Conservation (phyloP, 2,888 invertebrate genomes). For the Seira musarum region DNA sequence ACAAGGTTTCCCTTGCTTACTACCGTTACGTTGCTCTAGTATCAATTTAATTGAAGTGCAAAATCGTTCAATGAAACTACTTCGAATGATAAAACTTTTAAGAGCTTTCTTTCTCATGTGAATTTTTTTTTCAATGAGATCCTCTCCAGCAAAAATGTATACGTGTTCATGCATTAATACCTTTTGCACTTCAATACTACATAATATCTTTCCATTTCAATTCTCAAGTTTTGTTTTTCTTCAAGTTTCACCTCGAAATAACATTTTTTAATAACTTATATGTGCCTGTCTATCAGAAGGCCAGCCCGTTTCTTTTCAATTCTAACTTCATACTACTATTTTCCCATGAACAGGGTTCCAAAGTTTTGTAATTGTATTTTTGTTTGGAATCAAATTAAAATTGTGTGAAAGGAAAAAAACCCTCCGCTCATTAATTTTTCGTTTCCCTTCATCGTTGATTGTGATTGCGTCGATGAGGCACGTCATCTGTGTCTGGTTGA, state of each 20-base stretch:
- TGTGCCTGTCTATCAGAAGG: not conserved
- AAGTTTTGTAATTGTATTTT: not conserved
- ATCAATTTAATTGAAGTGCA: conserved; percentile 2
- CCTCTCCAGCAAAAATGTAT: not conserved
- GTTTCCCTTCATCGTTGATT: too few relatives aligned
- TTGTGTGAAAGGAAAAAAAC: too few relatives aligned
- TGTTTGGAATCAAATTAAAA: too few relatives aligned
- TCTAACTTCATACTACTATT: not conserved
- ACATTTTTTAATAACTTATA: too few relatives aligned
- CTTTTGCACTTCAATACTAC: not conserved
- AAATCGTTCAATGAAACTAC: conserved; percentile 13
- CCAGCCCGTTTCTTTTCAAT: not conserved
- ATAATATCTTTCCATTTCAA: not conserved
- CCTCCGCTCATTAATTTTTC: too few relatives aligned
- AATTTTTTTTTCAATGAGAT: not conserved
- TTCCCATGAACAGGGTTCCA: not conserved
- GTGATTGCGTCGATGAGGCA: too few relatives aligned
- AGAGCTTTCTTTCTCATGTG: not conserved
- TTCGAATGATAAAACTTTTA: conserved; percentile 7
- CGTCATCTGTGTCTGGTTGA: too few relatives aligned
- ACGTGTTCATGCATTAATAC: conserved; percentile 4
- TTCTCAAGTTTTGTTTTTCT: not conserved
- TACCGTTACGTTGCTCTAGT: not conserved
- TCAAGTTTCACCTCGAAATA: not conserved
- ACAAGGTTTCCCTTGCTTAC: too few relatives aligned